Base-by-base conservation (phyloP, 2,888 invertebrate genomes). In the Sussaba pulchella region DNA sequence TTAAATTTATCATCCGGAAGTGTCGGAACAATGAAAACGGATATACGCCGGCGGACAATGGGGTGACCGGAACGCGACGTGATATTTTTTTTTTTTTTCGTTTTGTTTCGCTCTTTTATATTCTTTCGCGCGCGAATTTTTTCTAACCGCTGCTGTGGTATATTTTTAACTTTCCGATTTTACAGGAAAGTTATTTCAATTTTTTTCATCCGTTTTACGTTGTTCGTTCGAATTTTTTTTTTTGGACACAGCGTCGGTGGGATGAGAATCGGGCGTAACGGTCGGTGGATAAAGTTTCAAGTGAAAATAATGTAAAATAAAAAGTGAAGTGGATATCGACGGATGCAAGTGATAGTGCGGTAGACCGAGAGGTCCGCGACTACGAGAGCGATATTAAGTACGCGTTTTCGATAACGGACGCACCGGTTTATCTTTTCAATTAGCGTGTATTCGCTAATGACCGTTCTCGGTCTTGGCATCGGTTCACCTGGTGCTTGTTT, bases 381-480 rank as follows among this genome's bases (percentile, higher is more conserved):
- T 59, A 54, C 52, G 69, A 54, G 76, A 76, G 66, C 76, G 72
- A 61, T 59, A 59, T 45, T 19, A 64, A 61, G 59, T 67, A 74
- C 80, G 52, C 71, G 64, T 81, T 67, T 81, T 73, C 82, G 85
- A 87, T 87, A 86, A 84, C 81, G 80, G 76, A 64, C 64, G 78
- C 78, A 83, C 70, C 77, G 71, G 67, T 72, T 85, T 85, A 84
- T 84, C 87, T 86, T 85, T 85, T 88, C 87, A 86, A 89, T 89
- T 89, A 86, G 84, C 67, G 78, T 54, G 82, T 78, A 83, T 82
- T 83, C 84, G 83, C 86, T 89, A 87, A 89, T 83, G 84, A 83
- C 76, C 69, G 70, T 64, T 47, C 76, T 36, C 59, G 54, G 17
- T 19, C 31, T 63, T 52, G 54, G 6, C 6, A 70, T 64, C 47